Conservation (phyloP, 1,140 invertebrate genomes). For the Pantala flavescens region DNA sequence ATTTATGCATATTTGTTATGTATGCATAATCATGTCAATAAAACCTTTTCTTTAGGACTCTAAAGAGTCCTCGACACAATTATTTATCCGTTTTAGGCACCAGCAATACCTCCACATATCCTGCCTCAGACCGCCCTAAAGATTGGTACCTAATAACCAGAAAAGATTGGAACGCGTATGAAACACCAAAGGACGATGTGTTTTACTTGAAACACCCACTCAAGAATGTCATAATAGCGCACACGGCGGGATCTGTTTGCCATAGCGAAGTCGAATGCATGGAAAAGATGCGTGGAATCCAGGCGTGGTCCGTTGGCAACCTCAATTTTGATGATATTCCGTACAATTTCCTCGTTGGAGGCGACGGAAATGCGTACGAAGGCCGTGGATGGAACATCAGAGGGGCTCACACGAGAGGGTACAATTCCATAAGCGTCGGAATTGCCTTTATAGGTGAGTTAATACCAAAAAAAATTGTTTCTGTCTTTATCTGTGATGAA, state of each 20-base stretch:
- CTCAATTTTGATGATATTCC: slow-evolving; percentile 56
- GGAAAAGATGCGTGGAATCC: slow-evolving; percentile 37
- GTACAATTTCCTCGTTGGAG: slow-evolving; percentile 57
- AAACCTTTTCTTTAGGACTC: no score
- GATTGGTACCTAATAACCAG: no score
- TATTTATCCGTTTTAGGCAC: no score
- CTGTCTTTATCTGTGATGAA: no score
- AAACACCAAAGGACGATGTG: no score
- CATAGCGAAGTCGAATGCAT: slow-evolving; percentile 28
- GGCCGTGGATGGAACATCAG: slow-evolving; percentile 57
- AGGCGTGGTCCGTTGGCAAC: slow-evolving; percentile 43
- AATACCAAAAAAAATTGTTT: no score
- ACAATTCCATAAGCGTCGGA: slow-evolving; percentile 51
- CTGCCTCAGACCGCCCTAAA: no score
- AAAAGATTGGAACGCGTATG: no score
- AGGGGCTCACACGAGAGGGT: slow-evolving; percentile 54
- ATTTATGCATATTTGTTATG: no score
- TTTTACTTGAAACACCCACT: slow-evolving; percentile 25
- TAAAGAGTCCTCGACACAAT: no score
- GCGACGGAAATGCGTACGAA: slow-evolving; percentile 53
- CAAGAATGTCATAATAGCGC: slow-evolving; percentile 31
- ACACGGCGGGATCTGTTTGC: slow-evolving; percentile 26
- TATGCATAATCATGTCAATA: no score
- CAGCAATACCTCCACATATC: no score
- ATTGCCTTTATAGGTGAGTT: slow-evolving; percentile 31